Base-by-base conservation (phyloP, 2,888 invertebrate genomes). In the Tiphia femorata region DNA sequence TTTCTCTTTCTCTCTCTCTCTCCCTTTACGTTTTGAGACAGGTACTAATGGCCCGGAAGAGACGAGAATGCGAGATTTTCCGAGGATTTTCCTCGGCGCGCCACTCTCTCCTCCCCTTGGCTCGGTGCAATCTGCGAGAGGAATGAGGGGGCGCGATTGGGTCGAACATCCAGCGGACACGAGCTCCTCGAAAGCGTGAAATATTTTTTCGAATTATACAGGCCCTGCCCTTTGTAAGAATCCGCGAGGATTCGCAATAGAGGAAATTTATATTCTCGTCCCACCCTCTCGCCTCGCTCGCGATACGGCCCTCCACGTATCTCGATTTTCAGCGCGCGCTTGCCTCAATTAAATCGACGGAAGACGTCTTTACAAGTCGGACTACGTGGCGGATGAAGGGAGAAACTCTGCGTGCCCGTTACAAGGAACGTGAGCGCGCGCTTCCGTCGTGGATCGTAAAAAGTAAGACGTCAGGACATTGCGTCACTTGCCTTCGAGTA, bases 11-110 rank as follows among this genome's bases (percentile, higher is more conserved):
- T 37, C 37, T 17, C 16, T 37, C 37, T 17, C 37, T 37, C 10
- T 37, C 37, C 17, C 48, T 48, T 41, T 58, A 51, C 62, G 50
- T 47, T 51, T 40, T 41, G 50, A 53, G 71, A 73, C 73, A 61
- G 64, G 53, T 71, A 73, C 71, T 72, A 73, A 72, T 72, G 72
- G 68, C 58, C 40, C 49, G 62, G 66, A 64, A 62, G 55, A 62
- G 64, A 56, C 50, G 55, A 52, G 65, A 73, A 67, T 59, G 62
- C 53, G 58, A 62, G 59, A 65, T 64, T 64, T 58, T 53, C 54
- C 49, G 55, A 70, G 62, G 62, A 58, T 49, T 47, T 54, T 49
- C 64, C 73, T 72, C 67, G 60, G 47, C 47, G 30, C 10, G n/a
- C 19, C 40, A 10, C 40, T 37, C 17, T 16, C 37, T 37, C 16